Evolutionary conservation across 2,888 invertebrate species (phyloP), one percentile per base, ranked within the genome.

Genomic region (Linnaemya vulpina): DNA sequence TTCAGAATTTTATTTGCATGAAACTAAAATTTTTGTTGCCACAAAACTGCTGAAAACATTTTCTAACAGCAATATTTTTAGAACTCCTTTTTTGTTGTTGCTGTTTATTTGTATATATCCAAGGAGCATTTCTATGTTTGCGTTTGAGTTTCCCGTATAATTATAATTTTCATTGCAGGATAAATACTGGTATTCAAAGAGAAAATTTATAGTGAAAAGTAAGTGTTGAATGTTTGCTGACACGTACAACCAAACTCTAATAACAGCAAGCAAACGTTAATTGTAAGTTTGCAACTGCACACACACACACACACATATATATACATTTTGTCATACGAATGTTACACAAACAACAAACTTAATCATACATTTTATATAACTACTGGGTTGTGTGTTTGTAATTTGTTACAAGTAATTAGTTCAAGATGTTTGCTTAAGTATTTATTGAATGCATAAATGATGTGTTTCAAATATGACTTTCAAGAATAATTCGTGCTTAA

Each of bases 381-480:
- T 60, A 58, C 25, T 30, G 51, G 38, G 70, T 49, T 30, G 30
- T 30, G 30, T 30, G 30, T 30, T 2, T 30, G 30, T 5, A 73
- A 79, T 65, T 79, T 65, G 73, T 46, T 63, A 49, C 73, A 53
- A 58, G 58, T 79, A 79, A 80, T 80, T 80, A 80, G 49, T 58
- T 67, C 58, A 80, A 49, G 40, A 74, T 80, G 73, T 65, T 67
- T 51, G 75, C 46, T 60, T n/a, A 49, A 25, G 55, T 15, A 63
- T 73, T 35, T 46, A 65, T 63, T 65, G 13, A 68, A 68, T 40
- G 35, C 11, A 62, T n/a, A 60, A 58, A 30, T 43, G 13, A 43
- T 58, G 38, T 7, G 1, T 9, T 38, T 68, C 38, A 25, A 70
- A 55, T 55, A 60, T 46, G 46, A 43, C 10, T 60, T 17, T 30